Conservation (phyloP, 2,888 invertebrate genomes). For the Drosophila anomalata region DNA sequence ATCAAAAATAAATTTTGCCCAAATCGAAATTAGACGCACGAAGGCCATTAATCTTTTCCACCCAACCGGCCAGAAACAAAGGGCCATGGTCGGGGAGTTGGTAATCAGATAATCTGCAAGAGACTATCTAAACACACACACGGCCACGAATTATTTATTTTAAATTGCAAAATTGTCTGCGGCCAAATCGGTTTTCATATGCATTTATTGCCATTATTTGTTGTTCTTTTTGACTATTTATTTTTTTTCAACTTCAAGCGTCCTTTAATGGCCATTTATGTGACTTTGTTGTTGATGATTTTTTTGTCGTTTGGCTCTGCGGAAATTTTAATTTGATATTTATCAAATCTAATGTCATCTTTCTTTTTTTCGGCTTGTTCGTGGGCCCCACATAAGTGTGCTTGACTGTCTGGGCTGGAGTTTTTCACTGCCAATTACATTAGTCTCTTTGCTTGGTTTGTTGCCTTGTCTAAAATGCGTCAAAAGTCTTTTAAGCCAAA, state of each 20-base stretch:
- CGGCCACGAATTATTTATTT: slow-evolving; percentile 69
- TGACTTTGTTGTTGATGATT: slow-evolving; percentile 55
- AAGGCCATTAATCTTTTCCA: slow-evolving; percentile 63
- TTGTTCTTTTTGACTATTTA: not conserved
- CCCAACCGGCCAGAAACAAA: slow-evolving; percentile 50
- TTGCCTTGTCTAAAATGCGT: slow-evolving; percentile 64
- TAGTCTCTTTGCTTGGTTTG: slow-evolving; percentile 44
- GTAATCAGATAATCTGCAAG: slow-evolving; percentile 62
- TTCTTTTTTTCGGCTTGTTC: slow-evolving; percentile 12
- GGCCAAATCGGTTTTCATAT: slow-evolving; percentile 70
- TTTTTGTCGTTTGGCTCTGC: slow-evolving; percentile 24
- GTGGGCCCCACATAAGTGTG: slow-evolving; percentile 35
- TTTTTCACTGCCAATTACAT: slow-evolving; percentile 62
- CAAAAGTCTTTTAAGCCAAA: slow-evolving; percentile 26
- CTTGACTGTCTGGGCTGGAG: slow-evolving; percentile 46
- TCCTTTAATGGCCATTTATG: slow-evolving; percentile 72
- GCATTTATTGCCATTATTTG: slow-evolving; percentile 36
- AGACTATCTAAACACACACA: slow-evolving; percentile 63
- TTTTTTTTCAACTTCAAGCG: slow-evolving; percentile 50
- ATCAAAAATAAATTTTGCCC: slow-evolving; percentile 60
- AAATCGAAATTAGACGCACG: slow-evolving; percentile 74
- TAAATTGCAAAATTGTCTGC: slow-evolving; percentile 78
- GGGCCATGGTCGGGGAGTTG: slow-evolving; percentile 32
- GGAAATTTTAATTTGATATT: slow-evolving; percentile 71
- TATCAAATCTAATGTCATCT: slow-evolving; percentile 55